Conservation (phyloP, 2,113 vertebrate species). For the Serinus canaria region DNA sequence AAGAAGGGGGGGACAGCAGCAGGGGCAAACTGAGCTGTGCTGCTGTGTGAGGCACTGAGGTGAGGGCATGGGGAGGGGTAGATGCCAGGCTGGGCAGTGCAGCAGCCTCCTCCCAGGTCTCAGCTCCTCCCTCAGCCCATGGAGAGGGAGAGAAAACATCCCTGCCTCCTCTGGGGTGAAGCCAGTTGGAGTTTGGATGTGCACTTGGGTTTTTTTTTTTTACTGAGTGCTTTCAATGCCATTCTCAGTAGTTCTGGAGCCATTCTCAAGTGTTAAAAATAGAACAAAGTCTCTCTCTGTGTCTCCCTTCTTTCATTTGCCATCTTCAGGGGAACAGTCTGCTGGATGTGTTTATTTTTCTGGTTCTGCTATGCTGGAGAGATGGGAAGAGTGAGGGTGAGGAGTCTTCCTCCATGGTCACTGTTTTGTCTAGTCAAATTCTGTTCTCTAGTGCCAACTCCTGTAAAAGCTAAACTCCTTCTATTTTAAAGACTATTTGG, state of each 20-base stretch:
- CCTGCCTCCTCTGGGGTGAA: not conserved
- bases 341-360: conserved; percentile 1
- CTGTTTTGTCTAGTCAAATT: conserved; percentile 32
- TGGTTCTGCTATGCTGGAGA: not conserved
- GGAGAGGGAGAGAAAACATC: not conserved
- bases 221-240: not conserved
- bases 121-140: not conserved
- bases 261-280: conserved; percentile 13
- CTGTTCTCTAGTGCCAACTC: not conserved
- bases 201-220: not conserved
- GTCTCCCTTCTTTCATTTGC: not conserved
- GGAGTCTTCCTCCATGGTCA: not conserved
- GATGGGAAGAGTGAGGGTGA: not conserved
- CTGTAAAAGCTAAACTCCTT: not conserved
- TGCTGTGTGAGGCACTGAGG: not conserved
- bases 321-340: not conserved
- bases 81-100: not conserved
- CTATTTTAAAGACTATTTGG: conserved; percentile 33
- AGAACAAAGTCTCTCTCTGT: not conserved
- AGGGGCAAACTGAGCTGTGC: accelerated
- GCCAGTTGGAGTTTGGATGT: not conserved
- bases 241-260: conserved; percentile 31
- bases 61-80: not conserved
- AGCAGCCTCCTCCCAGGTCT: not conserved
- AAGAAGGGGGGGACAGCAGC: not conserved